phyloP scores from a whole-genome alignment of 2,888 invertebrate species.

The Drosophila pseudotakahashii region DNA sequence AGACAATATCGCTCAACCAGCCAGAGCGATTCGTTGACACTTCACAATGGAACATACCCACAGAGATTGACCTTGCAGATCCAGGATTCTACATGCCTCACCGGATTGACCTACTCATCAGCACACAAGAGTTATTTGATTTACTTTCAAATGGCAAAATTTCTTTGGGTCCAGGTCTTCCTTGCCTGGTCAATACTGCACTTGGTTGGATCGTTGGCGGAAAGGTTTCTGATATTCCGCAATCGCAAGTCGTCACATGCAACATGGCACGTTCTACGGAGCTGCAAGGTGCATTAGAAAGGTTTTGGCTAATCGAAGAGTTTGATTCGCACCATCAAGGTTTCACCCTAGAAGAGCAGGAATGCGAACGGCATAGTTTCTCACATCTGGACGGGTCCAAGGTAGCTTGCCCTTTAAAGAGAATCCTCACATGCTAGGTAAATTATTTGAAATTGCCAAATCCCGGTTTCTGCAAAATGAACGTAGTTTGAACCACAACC shows the following conservation, averaged over 20 bases:
- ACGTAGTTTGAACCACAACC: too few species aligned
- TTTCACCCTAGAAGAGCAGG: not conserved
- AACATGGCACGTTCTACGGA: not conserved
- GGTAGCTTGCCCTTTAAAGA: too few species aligned
- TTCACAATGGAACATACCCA: not conserved
- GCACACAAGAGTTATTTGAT: too few species aligned
- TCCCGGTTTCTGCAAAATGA: too few species aligned
- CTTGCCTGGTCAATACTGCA: not conserved
- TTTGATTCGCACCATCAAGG: too few species aligned
- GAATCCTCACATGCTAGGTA: too few species aligned
- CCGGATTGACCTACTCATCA: too few species aligned
- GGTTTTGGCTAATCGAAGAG: too few species aligned
- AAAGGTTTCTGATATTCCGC: not conserved
- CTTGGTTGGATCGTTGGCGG: not conserved
- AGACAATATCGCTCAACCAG: not conserved
- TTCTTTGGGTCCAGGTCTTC: too few species aligned
- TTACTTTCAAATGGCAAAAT: too few species aligned
- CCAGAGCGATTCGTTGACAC: not conserved
- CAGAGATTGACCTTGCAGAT: not conserved
- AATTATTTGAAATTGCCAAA: too few species aligned
- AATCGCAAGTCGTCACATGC: not conserved
- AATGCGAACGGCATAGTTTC: not conserved
- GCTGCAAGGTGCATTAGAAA: not conserved
- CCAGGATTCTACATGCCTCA: too few species aligned
- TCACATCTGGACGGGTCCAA: not conserved